These are phyloP conservation scores for Glyphotaelius pellucidus DNA, from an alignment of 2,888 invertebrate genomes.

Conservation along the genomic window DNA sequence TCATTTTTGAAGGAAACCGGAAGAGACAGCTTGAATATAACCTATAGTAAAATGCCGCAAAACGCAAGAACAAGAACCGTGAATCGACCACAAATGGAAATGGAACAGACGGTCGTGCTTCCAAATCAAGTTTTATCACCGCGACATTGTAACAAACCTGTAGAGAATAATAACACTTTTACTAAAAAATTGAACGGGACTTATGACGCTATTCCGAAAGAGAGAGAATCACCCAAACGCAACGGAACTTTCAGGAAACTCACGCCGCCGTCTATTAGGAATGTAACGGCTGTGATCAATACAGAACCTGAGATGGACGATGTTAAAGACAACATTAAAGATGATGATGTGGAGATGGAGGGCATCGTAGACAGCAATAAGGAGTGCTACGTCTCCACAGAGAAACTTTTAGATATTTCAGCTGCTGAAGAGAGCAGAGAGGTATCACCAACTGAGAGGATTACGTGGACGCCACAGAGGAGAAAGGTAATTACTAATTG, in stretches of 20 bases:
- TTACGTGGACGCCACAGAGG: constrained; percentile 52
- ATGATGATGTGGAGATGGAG: constrained; percentile 25
- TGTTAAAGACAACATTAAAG: constrained; percentile 41
- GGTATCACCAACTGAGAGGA: constrained; percentile 37
- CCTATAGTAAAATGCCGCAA: constrained; percentile 71
- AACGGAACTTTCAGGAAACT: constrained; percentile 74
- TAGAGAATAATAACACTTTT: constrained; percentile 47
- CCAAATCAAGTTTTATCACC: constrained; percentile 71
- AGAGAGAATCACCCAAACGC: constrained; percentile 72
- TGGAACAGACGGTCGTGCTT: constrained; percentile 73
- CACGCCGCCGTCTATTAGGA: constrained; percentile 70
- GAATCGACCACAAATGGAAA: constrained; percentile 68
- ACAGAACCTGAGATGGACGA: constrained; percentile 56
- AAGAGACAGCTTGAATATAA: constrained; percentile 70
- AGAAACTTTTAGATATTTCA: constrained; percentile 47
- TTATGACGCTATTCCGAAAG: constrained; percentile 69
- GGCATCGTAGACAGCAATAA: constrained; percentile 62
- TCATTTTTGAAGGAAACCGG: constrained; percentile 69
- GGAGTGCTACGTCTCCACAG: constrained; percentile 55
- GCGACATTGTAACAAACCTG: constrained; percentile 41
- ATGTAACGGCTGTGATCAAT: constrained; percentile 72
- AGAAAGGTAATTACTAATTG: constrained; percentile 48
- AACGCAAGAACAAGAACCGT: constrained; percentile 48
- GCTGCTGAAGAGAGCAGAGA: constrained; percentile 28
- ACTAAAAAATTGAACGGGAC: constrained; percentile 67